These are phyloP conservation scores for Oxystoma pomonae DNA, from an alignment of 2,888 invertebrate species.

Conservation along the genomic window DNA sequence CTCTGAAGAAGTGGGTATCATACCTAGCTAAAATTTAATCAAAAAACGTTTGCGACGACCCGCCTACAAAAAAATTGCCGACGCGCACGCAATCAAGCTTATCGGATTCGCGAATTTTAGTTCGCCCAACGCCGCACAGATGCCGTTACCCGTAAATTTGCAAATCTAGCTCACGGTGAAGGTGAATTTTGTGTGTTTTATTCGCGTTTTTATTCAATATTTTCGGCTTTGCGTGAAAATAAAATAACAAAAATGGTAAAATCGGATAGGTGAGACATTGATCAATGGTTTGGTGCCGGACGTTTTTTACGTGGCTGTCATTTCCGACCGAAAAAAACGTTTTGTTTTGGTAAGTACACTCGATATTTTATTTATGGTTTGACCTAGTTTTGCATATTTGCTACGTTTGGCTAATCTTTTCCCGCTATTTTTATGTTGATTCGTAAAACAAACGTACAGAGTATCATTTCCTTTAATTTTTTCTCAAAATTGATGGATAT, in stretches of 20 bases:
- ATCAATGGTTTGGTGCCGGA: no score
- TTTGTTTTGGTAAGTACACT: background rate
- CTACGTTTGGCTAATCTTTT: background rate
- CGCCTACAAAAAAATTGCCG: no score
- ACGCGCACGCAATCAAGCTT: no score
- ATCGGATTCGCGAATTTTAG: constrained; percentile 21
- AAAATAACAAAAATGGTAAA: background rate
- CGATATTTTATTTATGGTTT: background rate
- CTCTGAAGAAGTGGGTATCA: no score
- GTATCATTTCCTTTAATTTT: no score
- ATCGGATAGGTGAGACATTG: no score
- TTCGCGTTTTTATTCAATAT: background rate
- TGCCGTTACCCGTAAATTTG: constrained; percentile 25
- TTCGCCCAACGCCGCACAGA: constrained; percentile 17
- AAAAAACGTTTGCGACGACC: no score
- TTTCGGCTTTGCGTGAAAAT: background rate
- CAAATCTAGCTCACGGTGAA: constrained; percentile 2
- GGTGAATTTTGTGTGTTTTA: background rate
- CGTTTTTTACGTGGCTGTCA: background rate
- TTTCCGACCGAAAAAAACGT: background rate
- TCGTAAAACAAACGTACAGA: no score
- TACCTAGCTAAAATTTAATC: no score
- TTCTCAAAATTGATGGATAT: no score
- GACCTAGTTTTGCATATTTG: constrained; percentile 4
- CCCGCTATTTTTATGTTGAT: no score